Percentiles rank a stretch among this genome's conserved stretches.
Evolutionary conservation across 2,113 vertebrate genomes (phyloP).

Genomic region (Sigmodon hispidus): DNA sequence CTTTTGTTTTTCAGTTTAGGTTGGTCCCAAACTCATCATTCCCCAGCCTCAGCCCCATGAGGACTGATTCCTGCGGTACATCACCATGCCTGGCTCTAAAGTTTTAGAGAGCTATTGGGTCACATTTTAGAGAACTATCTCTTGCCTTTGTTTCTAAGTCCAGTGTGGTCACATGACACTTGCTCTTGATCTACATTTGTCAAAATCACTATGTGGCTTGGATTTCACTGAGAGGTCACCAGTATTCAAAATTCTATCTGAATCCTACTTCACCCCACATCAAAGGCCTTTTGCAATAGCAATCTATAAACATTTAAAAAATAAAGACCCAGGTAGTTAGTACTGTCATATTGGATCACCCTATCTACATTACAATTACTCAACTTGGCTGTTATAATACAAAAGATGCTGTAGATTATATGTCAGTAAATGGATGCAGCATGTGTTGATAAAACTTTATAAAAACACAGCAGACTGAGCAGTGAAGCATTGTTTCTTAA

Average conservation of each 20-base stretch:
- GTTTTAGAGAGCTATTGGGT: not conserved
- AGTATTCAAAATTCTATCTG: not conserved
- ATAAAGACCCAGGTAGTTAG: not conserved
- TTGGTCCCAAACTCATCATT: not conserved
- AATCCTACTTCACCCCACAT: not conserved
- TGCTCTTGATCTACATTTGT: not conserved
- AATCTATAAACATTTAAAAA: not conserved
- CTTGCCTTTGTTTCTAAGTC: not conserved
- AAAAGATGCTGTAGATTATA: not conserved
- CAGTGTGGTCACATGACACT: not conserved
- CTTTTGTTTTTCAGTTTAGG: not conserved
- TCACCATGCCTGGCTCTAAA: too few relatives aligned
- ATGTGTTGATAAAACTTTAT: conserved; percentile 32
- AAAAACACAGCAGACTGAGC: not conserved
- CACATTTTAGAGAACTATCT: not conserved
- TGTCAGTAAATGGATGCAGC: not conserved
- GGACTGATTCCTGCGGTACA: not conserved
- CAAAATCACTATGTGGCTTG: not conserved
- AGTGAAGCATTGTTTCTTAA: not conserved
- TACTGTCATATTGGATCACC: not conserved
- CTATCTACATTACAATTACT: not conserved
- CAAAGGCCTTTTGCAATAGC: not conserved
- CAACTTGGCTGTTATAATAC: not conserved
- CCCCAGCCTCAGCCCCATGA: not conserved
- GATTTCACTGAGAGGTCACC: not conserved